Conservation (phyloP, 2,113 vertebrate species). For the Bufo gargarizans region DNA sequence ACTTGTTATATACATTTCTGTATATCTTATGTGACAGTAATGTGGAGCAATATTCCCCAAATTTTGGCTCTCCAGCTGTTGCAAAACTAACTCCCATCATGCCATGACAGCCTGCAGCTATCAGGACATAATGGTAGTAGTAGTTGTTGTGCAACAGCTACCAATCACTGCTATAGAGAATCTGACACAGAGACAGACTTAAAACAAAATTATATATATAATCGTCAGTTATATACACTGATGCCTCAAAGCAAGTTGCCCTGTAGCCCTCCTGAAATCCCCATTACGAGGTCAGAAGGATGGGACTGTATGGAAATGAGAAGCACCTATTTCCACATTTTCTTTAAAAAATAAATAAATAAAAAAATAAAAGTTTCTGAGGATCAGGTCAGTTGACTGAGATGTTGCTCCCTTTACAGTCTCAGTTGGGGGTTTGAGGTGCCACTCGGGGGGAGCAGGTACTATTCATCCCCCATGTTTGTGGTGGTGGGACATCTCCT, state of each 20-base stretch:
- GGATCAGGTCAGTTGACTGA: not conserved
- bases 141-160: too few species aligned
- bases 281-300: not conserved
- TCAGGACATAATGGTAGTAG: too few species aligned
- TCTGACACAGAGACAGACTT: not conserved
- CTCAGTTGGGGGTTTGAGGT: not conserved
- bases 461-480: not conserved
- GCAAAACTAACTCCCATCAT: too few species aligned
- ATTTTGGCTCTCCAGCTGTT: too few species aligned
- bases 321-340: not conserved
- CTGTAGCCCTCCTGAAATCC: not conserved
- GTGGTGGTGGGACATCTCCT: not conserved
- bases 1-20: not conserved
- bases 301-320: not conserved
- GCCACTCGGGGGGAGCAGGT: not conserved
- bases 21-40: not conserved
- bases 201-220: not conserved
- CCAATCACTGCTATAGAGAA: not conserved
- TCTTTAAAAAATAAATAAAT: not conserved
- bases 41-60: too few species aligned
- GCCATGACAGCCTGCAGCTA: too few species aligned
- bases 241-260: not conserved
- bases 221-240: not conserved
- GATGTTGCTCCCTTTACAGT: not conserved
- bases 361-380: too few species aligned